Evolutionary conservation across 64 coral and sea anemone species (phyloP).

Genomic region (Acropora yongei): DNA sequence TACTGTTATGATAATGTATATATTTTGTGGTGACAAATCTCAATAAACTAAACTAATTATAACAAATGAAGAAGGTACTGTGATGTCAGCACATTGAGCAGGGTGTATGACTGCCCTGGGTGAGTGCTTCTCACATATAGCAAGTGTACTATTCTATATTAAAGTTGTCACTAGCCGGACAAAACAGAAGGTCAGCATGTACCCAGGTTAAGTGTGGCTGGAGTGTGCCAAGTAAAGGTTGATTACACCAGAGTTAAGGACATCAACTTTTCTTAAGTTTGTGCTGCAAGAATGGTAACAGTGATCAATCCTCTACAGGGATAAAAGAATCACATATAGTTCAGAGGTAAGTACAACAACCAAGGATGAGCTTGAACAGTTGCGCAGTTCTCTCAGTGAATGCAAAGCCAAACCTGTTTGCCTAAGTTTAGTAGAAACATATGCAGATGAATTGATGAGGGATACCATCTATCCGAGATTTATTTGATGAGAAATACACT

Average conservation of each 20-base stretch:
- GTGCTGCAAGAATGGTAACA: neutral
- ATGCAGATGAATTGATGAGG: too few relatives aligned
- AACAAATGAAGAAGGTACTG: neutral
- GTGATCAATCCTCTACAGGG: neutral
- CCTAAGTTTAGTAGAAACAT: neutral
- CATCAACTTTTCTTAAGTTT: neutral
- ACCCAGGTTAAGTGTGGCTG: neutral
- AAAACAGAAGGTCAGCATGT: neutral
- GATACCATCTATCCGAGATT: too few relatives aligned
- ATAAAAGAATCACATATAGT: neutral
- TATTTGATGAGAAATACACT: too few relatives aligned
- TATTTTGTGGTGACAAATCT: too few relatives aligned
- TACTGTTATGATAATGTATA: too few relatives aligned
- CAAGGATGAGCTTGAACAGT: neutral
- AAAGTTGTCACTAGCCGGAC: neutral
- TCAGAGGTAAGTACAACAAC: neutral
- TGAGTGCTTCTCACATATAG: neutral
- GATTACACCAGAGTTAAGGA: neutral
- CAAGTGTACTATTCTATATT: neutral
- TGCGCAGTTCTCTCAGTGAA: neutral
- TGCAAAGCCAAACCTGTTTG: neutral
- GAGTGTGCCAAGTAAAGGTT: neutral
- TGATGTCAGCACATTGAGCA: neutral
- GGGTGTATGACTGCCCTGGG: neutral
- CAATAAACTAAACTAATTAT: too few relatives aligned